phyloP scores from a whole-genome alignment of 2,797 vertebrate species.

The Pseudomugil tenellus region DNA sequence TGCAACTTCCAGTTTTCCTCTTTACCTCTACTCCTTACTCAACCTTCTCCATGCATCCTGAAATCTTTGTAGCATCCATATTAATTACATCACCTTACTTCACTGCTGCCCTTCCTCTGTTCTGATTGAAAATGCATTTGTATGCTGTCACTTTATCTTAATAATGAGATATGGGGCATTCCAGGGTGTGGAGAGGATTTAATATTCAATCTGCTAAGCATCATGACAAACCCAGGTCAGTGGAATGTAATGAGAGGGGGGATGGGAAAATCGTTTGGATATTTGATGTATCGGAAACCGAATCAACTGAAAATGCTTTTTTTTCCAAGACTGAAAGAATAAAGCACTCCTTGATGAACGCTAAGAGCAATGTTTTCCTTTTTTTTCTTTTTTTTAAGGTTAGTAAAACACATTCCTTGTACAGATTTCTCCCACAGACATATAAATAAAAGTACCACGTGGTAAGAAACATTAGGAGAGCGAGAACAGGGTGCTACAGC shows the following conservation, averaged over 20 bases:
- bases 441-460: constrained; percentile 26
- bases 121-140: constrained; percentile 52
- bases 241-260: constrained; percentile 13
- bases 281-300: constrained; percentile 33
- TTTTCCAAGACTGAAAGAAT: constrained; percentile 23
- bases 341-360: constrained; percentile 14
- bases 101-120: constrained; percentile 24
- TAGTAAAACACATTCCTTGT: constrained; percentile 20
- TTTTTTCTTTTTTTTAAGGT: constrained; percentile 14
- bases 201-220: constrained; percentile 63
- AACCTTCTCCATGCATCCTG: constrained; percentile 4
- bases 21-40: constrained; percentile 27
- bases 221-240: constrained; percentile 49
- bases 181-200: constrained; percentile 58
- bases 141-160: constrained; percentile 60
- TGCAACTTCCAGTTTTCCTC: constrained; percentile 26
- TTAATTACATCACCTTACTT: constrained; percentile 57
- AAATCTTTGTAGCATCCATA: constrained; percentile 51
- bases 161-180: constrained; percentile 58
- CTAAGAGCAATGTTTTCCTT: constrained; percentile 9
- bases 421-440: constrained; percentile 28
- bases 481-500: constrained; percentile 25
- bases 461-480: constrained; percentile 50
- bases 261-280: constrained; percentile 41
- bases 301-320: constrained; percentile 41